Conservation (phyloP, 2,113 vertebrate species). For the Pseudois nayaur region DNA sequence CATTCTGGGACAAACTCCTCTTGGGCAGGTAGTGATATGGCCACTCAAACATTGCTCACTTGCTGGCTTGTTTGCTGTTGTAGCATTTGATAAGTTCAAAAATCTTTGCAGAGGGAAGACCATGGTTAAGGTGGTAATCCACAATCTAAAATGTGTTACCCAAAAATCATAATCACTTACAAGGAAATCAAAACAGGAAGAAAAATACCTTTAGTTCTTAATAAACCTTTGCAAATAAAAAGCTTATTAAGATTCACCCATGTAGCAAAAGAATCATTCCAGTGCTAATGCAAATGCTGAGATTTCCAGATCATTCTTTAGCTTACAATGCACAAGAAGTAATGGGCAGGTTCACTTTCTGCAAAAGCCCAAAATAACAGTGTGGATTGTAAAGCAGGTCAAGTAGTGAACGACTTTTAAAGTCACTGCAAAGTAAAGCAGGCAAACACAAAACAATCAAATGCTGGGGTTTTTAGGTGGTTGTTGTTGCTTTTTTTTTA, state of each 20-base stretch:
- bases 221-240: neutral
- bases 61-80: neutral
- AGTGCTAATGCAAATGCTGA: neutral
- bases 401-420: neutral
- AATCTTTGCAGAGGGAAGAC: neutral
- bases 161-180: neutral
- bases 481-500: constrained; percentile 66
- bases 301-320: neutral
- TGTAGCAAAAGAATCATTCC: neutral
- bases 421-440: neutral
- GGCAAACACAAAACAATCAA: neutral
- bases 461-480: neutral
- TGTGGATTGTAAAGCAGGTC: neutral
- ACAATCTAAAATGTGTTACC: neutral
- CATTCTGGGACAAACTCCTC: neutral
- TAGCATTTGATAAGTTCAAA: neutral
- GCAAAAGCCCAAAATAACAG: neutral
- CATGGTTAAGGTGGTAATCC: neutral
- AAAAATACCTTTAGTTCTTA: neutral
- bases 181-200: neutral
- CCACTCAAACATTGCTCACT: neutral
- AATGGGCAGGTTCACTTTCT: neutral
- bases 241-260: neutral
- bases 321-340: neutral
- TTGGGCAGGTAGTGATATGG: neutral